A percentile compares a stretch with the other conserved stretches of the same genome.
These are phyloP conservation scores for Corbicula japonica DNA, from an alignment of 2,888 invertebrate genomes.

Conservation along the genomic window DNA sequence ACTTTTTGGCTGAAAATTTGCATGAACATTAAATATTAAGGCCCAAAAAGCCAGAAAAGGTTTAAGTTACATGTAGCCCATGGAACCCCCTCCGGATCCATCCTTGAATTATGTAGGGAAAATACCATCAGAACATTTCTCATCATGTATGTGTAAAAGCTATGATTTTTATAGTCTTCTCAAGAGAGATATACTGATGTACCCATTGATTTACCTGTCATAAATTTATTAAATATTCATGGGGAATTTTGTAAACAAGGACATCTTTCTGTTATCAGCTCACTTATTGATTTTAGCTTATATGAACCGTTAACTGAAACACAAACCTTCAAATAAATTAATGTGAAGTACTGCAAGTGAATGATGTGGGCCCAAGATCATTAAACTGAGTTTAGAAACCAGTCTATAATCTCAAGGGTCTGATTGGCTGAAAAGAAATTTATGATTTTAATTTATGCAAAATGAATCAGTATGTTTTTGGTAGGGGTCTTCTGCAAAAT, in stretches of 20 bases:
- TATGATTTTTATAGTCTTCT: no score
- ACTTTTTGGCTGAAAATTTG: no score
- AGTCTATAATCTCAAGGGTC: neutral
- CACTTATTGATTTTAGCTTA: slow-evolving; percentile 25
- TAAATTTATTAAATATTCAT: slow-evolving; percentile 21
- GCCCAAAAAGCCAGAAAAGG: no score
- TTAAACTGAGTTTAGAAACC: neutral
- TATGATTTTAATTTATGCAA: neutral
- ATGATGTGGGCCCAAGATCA: neutral
- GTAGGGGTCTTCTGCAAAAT: no score
- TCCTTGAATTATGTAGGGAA: no score
- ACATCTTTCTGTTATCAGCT: slow-evolving; percentile 8
- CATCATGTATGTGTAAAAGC: no score
- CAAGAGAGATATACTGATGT: no score
- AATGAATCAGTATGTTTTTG: neutral
- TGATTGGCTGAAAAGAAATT: neutral
- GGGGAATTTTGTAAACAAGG: slow-evolving; percentile 22
- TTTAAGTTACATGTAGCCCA: no score
- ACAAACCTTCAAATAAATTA: neutral
- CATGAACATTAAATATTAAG: no score
- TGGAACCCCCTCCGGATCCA: no score
- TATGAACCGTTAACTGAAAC: neutral
- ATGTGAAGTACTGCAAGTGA: neutral
- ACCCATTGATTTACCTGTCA: slow-evolving; percentile 17
- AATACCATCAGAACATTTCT: no score